Evolutionary conservation across 1,140 invertebrate species (phyloP), one percentile per base, ranked within the genome.

Genomic region (Papilio machaon): DNA sequence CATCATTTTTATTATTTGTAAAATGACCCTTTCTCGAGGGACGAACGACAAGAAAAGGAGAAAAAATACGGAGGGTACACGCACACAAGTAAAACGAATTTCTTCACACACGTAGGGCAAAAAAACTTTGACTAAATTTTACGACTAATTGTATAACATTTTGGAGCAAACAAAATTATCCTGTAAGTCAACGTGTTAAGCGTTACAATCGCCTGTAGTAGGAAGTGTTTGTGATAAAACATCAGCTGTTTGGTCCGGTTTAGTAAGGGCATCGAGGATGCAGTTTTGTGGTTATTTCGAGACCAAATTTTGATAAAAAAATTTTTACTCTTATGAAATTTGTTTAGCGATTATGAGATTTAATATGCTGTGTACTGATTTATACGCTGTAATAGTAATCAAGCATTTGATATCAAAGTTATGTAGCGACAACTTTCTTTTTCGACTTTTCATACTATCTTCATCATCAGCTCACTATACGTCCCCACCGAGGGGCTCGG

Each of bases 1-100:
- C 38, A 79, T 79, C 77, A 79, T 46, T 46, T 79, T 84, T 83
- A 85, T 82, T 85, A 83, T 85, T 85, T 85, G 83, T 85, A 85
- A 85, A 85, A 81, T 85, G 85, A 85, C 85, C 85, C 85, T 83
- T 83, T 84, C 81, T 79, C 80, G 80, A 52, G 81, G 81, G 82
- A 84, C 76, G 38, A 77, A 60, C 52, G 81, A 82, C 81, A 83
- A 83, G 81, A 80, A 58, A 70, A 54, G 13, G 19, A 81, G 64
- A 82, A 80, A 54, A 74, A 49, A 67, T 23, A 67, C 64, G 49
- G 64, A 83, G 82, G 82, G 82, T 79, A 76, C 43, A 82, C 81
- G 35, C 81, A 85, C 82, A 85, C 84, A 82, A 43, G 67, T 64
- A 73, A 47, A 81, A 13, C n/a, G 19, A 47, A 75, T 46, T 75